Conservation (phyloP, 2,797 vertebrate genomes). For the Onychomys arenicola region DNA sequence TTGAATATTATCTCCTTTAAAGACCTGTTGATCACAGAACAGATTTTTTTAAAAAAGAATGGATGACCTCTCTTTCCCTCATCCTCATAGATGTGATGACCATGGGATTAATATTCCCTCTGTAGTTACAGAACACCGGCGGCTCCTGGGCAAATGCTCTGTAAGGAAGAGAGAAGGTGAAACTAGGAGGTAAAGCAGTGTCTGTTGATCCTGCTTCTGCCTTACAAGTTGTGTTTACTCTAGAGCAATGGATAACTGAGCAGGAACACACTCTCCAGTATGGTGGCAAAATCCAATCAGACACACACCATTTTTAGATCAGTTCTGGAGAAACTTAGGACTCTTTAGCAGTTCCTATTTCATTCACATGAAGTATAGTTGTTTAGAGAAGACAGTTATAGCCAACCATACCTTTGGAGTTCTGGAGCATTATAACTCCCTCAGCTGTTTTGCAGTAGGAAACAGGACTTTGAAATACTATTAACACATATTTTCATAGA, state of each 20-base stretch:
- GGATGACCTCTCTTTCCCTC: conserved; percentile 52
- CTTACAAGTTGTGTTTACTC: background rate
- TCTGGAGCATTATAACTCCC: background rate
- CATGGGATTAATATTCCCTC: background rate
- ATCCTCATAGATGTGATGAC: background rate
- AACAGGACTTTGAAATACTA: conserved; percentile 4
- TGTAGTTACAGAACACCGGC: background rate
- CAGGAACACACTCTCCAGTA: background rate
- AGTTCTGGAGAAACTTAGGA: background rate
- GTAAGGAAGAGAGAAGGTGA: background rate
- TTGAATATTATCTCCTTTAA: conserved; percentile 82
- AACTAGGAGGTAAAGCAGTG: background rate
- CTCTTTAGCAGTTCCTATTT: background rate
- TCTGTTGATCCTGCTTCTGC: background rate
- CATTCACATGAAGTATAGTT: background rate
- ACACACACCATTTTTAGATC: background rate
- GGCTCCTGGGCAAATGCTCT: background rate
- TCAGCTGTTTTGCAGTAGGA: conserved; percentile 13
- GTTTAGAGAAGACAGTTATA: background rate
- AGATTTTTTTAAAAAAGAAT: conserved; percentile 60
- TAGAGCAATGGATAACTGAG: background rate
- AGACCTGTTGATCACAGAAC: conserved; percentile 85
- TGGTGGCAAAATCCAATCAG: background rate
- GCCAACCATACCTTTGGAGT: background rate
- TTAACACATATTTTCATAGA: background rate